A percentile compares a stretch with the other conserved stretches of the same genome.
Evolutionary conservation across 2,113 vertebrate genomes (phyloP).

Genomic region (Gymnocephalus cernua): DNA sequence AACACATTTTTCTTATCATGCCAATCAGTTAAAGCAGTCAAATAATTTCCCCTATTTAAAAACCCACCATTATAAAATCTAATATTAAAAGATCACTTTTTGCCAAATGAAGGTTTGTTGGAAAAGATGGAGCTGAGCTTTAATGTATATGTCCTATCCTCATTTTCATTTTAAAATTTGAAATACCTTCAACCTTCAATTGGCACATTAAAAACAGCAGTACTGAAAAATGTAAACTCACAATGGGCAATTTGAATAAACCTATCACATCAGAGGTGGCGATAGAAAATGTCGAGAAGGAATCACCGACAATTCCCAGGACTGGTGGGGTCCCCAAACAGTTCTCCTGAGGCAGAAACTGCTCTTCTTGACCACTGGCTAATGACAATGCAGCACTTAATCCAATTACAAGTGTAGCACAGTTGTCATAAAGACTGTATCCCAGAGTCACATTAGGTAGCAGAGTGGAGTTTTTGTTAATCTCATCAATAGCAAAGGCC

Average conservation of each 20-base stretch:
- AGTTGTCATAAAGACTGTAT: constrained; percentile 70
- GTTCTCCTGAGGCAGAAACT: constrained; percentile 42
- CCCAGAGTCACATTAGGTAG: constrained; percentile 64
- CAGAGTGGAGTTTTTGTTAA: constrained; percentile 53
- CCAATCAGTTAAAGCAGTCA: background rate
- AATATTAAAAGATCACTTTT: background rate
- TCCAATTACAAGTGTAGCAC: constrained; percentile 52
- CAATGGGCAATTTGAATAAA: constrained; percentile 67
- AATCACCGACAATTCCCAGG: constrained; percentile 69
- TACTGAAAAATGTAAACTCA: constrained; percentile 33
- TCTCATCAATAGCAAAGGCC: constrained; percentile 65
- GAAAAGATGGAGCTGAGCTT: background rate
- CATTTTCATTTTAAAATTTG: background rate
- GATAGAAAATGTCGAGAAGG: constrained; percentile 69
- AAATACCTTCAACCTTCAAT: background rate
- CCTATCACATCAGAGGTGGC: constrained; percentile 63
- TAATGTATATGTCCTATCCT: background rate
- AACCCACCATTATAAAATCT: background rate
- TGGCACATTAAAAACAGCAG: background rate
- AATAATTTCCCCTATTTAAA: background rate
- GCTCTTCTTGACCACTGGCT: constrained; percentile 49
- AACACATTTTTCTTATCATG: background rate
- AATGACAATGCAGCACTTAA: constrained; percentile 64
- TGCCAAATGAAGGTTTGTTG: background rate
- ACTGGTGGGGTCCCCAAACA: constrained; percentile 63